Conservation (phyloP, 2,797 vertebrate species). For the Aulostomus chinensis region DNA sequence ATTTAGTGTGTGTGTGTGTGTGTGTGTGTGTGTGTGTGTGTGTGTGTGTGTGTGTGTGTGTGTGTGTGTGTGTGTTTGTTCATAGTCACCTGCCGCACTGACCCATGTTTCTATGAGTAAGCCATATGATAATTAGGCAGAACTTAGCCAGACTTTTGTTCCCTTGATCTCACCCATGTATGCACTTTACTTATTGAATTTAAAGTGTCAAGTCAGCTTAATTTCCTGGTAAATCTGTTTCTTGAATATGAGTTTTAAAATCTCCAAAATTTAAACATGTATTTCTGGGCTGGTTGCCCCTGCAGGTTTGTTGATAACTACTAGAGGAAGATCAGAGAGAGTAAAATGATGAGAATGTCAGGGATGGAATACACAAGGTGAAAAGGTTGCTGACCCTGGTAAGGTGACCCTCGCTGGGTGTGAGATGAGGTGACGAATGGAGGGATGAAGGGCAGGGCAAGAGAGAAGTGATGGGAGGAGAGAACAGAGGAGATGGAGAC, state of each 20-base stretch:
- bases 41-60: constrained; percentile 12
- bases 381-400: constrained; percentile 41
- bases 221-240: background rate
- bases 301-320: constrained; percentile 40
- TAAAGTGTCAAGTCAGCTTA: no score
- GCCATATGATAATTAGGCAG: constrained; percentile 33
- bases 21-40: constrained; percentile 15
- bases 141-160: constrained; percentile 1
- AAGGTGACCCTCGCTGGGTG: constrained; percentile 26
- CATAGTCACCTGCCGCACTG: constrained; percentile 35
- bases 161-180: background rate
- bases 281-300: no score
- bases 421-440: background rate
- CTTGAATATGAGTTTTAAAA: background rate
- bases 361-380: constrained; percentile 30
- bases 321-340: constrained; percentile 28
- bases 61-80: constrained; percentile 9
- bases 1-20: no score
- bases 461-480: background rate
- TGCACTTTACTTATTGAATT: no score
- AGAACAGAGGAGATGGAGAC: background rate
- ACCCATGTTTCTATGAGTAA: constrained; percentile 36
- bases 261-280: no score
- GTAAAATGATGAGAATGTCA: constrained; percentile 13
- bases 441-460: constrained; percentile 27